These are phyloP conservation scores for Ptyas mucosa DNA, from an alignment of 2,113 vertebrate genomes.

Conservation along the genomic window DNA sequence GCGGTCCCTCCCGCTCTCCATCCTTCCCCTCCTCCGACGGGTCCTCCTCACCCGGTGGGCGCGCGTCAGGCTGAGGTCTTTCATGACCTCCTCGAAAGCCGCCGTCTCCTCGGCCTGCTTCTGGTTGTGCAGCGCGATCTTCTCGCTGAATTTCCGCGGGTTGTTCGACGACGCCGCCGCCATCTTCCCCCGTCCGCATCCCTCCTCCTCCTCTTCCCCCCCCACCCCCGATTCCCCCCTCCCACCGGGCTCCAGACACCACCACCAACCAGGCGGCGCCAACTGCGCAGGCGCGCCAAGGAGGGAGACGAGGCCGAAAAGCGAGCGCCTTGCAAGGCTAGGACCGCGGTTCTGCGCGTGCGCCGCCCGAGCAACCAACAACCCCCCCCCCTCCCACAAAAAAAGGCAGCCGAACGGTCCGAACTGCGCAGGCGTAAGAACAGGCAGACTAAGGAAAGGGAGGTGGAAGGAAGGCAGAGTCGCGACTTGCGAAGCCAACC, in stretches of 20 bases:
- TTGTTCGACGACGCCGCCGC: conserved; percentile 98
- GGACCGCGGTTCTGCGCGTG: not conserved
- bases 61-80: conserved; percentile 90
- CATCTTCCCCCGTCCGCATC: conserved; percentile 74
- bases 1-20: not conserved
- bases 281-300: conserved; percentile 22
- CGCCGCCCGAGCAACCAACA: too few relatives aligned
- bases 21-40: not conserved
- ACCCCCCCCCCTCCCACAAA: rapidly evolving
- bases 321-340: not conserved
- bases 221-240: not conserved
- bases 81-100: conserved; percentile 95
- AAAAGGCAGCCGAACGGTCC: not conserved
- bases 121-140: conserved; percentile 94
- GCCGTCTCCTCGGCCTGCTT: conserved; percentile 95
- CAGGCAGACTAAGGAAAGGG: not conserved
- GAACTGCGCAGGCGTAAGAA: not conserved
- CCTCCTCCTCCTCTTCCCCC: conserved; percentile 31
- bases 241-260: not conserved
- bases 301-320: not conserved
- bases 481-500: not conserved
- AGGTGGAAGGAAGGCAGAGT: not conserved
- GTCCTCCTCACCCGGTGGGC: conserved; percentile 85
- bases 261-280: not conserved
- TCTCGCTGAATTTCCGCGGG: conserved; percentile 98